Conservation (phyloP, 2,113 vertebrate genomes). For the Thalassoma bifasciatum region DNA sequence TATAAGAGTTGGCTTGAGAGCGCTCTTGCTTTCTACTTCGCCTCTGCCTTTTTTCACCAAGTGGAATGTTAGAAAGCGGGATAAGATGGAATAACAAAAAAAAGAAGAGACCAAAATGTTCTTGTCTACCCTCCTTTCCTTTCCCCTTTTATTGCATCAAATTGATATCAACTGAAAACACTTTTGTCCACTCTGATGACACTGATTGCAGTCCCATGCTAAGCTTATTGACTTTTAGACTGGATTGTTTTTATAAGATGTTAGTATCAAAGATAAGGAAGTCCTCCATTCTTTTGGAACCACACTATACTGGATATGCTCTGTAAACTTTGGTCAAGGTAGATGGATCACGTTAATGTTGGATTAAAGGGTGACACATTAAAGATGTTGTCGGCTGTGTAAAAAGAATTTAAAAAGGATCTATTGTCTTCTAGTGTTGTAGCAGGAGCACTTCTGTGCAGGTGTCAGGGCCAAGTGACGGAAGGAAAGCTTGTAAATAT, state of each 20-base stretch:
- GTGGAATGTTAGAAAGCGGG: conserved; percentile 67
- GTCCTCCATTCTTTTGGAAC: conserved; percentile 36
- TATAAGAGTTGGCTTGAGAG: conserved; percentile 49
- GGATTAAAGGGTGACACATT: conserved; percentile 11
- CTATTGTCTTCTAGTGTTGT: conserved; percentile 30
- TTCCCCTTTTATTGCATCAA: conserved; percentile 49
- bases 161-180: conserved; percentile 42
- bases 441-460: conserved; percentile 43
- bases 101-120: conserved; percentile 72
- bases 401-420: conserved; percentile 9
- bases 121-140: conserved; percentile 41
- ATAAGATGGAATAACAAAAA: conserved; percentile 44
- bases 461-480: conserved; percentile 40
- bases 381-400: conserved; percentile 8
- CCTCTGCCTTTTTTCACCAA: conserved; percentile 71
- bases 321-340: conserved; percentile 33
- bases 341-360: conserved; percentile 23
- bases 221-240: conserved; percentile 58
- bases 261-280: conserved; percentile 29
- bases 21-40: conserved; percentile 46
- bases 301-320: conserved; percentile 50
- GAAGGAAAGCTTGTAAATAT: conserved; percentile 81
- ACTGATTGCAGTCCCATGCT: conserved; percentile 42
- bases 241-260: conserved; percentile 70
- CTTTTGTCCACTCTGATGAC: conserved; percentile 30